These are phyloP conservation scores for Picathartes gymnocephalus DNA, from an alignment of 2,113 vertebrate species.

Conservation along the genomic window DNA sequence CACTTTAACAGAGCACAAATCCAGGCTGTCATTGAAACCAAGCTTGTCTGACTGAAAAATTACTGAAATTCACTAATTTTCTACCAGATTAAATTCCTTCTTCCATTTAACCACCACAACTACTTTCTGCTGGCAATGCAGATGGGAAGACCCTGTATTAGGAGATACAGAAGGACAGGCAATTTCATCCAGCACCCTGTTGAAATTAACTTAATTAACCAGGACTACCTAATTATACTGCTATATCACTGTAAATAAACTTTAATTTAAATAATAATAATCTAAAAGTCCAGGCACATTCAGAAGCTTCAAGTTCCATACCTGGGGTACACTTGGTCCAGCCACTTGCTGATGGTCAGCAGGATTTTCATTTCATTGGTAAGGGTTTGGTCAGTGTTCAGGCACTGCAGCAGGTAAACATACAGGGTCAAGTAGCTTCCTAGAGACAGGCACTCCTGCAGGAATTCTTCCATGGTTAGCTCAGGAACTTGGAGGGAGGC, in stretches of 20 bases:
- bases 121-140: not conserved
- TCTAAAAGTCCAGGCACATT: not conserved
- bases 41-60: not conserved
- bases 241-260: not conserved
- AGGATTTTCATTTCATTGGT: slow-evolving; percentile 86
- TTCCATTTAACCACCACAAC: not conserved
- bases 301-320: not conserved
- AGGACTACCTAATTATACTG: not conserved
- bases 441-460: slow-evolving; percentile 88
- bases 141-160: rapidly evolving
- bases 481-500: slow-evolving; percentile 95
- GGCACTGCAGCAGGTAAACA: slow-evolving; percentile 87
- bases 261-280: not conserved
- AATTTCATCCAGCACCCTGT: not conserved
- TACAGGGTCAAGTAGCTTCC: slow-evolving; percentile 93
- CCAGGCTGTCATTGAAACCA: not conserved
- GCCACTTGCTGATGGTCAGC: slow-evolving; percentile 85
- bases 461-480: slow-evolving; percentile 91
- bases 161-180: rapidly evolving
- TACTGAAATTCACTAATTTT: not conserved
- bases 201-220: not conserved
- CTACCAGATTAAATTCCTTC: not conserved
- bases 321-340: slow-evolving; percentile 89
- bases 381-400: slow-evolving; percentile 87
- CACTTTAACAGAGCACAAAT: not conserved